A percentile compares a stretch with the other conserved stretches of the same genome.
Conservation (phyloP, 2,797 vertebrate species). For the Chaenodraco wilsoni region DNA sequence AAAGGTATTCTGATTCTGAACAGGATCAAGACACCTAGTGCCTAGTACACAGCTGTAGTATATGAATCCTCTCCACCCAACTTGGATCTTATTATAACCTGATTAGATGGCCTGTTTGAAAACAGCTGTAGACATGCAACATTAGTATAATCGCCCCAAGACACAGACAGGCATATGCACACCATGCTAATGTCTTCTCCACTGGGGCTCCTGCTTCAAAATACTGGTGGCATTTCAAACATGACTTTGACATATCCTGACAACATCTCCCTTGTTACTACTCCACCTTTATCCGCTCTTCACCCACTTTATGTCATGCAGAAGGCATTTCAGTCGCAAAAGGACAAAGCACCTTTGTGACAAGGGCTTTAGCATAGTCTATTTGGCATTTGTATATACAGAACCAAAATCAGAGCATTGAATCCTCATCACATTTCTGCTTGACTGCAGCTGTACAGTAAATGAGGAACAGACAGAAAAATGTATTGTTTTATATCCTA, state of each 20-base stretch:
- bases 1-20: slow-evolving; percentile 14
- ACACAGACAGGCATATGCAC: slow-evolving; percentile 42
- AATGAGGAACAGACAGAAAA: slow-evolving; percentile 2
- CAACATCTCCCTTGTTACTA: slow-evolving; percentile 67
- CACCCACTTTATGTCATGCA: slow-evolving; percentile 48
- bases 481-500: slow-evolving; percentile 3
- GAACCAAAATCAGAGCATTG: slow-evolving; percentile 47
- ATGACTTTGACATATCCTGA: slow-evolving; percentile 67
- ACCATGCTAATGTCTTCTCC: slow-evolving; percentile 61
- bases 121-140: slow-evolving; percentile 54
- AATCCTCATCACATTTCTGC: slow-evolving; percentile 53
- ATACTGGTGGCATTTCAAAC: slow-evolving; percentile 63
- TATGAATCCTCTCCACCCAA: slow-evolving; percentile 51
- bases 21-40: slow-evolving; percentile 27
- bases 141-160: slow-evolving; percentile 46
- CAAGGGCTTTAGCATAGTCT: slow-evolving; percentile 47
- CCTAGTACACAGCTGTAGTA: slow-evolving; percentile 23
- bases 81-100: slow-evolving; percentile 57
- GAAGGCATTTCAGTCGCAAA: slow-evolving; percentile 61
- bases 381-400: slow-evolving; percentile 47
- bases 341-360: slow-evolving; percentile 57
- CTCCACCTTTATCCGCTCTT: slow-evolving; percentile 21
- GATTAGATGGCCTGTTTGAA: slow-evolving; percentile 51
- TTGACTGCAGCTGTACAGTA: slow-evolving; percentile 30
- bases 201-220: slow-evolving; percentile 51